These are phyloP conservation scores for Spheniscus mendiculus DNA, from an alignment of 2,113 vertebrate species.

Conservation along the genomic window DNA sequence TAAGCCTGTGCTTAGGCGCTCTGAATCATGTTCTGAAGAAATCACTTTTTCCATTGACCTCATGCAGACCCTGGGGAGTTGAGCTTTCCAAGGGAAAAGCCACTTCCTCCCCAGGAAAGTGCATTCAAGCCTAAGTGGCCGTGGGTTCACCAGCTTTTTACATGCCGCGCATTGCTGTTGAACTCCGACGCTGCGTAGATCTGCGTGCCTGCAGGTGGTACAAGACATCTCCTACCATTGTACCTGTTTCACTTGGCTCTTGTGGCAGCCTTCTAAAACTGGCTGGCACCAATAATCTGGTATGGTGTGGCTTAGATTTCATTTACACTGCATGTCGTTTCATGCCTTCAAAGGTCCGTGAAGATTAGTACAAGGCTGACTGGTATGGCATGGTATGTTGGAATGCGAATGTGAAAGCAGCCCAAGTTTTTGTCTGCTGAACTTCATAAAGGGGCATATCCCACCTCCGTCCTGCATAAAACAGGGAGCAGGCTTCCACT, in stretches of 20 bases:
- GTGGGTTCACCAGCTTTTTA: not conserved
- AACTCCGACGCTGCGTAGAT: not conserved
- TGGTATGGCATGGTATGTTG: conserved; percentile 3
- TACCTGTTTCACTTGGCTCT: conserved; percentile 35
- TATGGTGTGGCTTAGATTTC: not conserved
- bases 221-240: not conserved
- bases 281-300: not conserved
- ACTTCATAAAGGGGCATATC: not conserved
- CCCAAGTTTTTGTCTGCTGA: not conserved
- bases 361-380: conserved; percentile 45
- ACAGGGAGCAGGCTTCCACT: not conserved
- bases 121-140: conserved; percentile 16
- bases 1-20: not conserved
- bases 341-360: conserved; percentile 9
- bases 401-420: not conserved
- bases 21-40: conserved; percentile 43
- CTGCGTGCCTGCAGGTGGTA: conserved; percentile 24
- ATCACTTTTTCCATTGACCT: conserved; percentile 63
- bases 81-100: conserved; percentile 58
- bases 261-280: not conserved
- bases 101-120: conserved; percentile 51
- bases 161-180: not conserved
- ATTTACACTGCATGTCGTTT: not conserved
- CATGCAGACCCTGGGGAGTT: conserved; percentile 39
- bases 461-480: not conserved